Evolutionary conservation across 2,113 vertebrate species (phyloP), one percentile per base, ranked within the genome.

Genomic region (Suricata suricatta): DNA sequence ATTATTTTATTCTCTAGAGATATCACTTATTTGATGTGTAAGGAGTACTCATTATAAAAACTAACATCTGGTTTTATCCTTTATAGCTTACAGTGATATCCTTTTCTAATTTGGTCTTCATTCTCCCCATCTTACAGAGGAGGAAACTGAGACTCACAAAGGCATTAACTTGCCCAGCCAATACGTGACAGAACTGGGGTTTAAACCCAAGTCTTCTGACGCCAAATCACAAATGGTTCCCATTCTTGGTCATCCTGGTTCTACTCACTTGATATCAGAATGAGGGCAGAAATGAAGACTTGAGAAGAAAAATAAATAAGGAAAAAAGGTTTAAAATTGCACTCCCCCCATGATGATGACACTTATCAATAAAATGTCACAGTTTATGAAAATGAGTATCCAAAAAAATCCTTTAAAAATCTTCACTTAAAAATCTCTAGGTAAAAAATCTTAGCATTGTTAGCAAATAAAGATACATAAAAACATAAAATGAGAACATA

Each of bases 401-500:
- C 77, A 92, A 79, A 76, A 92, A 85, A 85, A 72, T 2, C 50
- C 74, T 74, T 92, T 72, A 60, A 31, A 95, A 95, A 64, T 76
- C 23, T 74, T 90, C 17, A 79, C 63, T 93, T 44, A 93, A 77
- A 77, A 86, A 87, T 29, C 27, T 93, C 93, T 41, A 7, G 3
- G n/a, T 52, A 38, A 92, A 88, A 88, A 89, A 57, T 17, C 25
- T 88, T 50, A 57, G 52, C 8, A 68, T 35, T 38, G 12, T 50
- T 50, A 85, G 38, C n/a, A 69, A 69, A 83, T 71, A 81, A 72
- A 54, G 10, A 81, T 21, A 63, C 2, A 60, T 7, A 72, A 25
- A 60, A 7, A 52, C 9, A 79, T 10, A 33, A 83, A 63, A 79
- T 74, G 3, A 60, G n/a, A 82, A 88, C 38, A 50, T 5, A 80